Percentiles rank a stretch among this genome's conserved stretches.
phyloP scores from a whole-genome alignment of 2,888 invertebrate species.

The Geotrupes spiniger region DNA sequence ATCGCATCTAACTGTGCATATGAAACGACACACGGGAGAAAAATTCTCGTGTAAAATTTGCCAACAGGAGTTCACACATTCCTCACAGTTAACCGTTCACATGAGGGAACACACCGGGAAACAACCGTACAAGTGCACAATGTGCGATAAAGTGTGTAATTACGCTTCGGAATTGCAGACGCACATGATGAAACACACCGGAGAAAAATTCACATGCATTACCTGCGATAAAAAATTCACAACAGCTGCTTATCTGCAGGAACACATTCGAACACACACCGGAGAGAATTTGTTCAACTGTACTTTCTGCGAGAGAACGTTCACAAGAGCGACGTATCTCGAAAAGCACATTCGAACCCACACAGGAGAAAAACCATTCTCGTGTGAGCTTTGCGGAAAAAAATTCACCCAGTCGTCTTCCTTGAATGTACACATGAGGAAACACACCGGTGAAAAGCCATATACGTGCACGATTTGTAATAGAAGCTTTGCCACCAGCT shows the following conservation, averaged over 20 bases:
- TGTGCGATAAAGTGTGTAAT: conserved; percentile 46
- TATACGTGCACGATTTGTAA: conserved; percentile 43
- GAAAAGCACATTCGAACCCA: conserved; percentile 54
- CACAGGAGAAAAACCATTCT: conserved; percentile 50
- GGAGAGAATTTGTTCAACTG: conserved; percentile 51
- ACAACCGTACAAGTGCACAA: conserved; percentile 45
- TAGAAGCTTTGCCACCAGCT: conserved; percentile 43
- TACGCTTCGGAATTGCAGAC: conserved; percentile 43
- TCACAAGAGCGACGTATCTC: conserved; percentile 55
- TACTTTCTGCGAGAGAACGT: conserved; percentile 49
- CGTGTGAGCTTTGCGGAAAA: conserved; percentile 43
- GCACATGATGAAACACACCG: conserved; percentile 46
- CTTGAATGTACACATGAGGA: conserved; percentile 43
- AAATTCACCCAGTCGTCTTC: conserved; percentile 47
- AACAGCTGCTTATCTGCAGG: conserved; percentile 42
- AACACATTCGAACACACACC: conserved; percentile 41
- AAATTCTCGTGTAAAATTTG: conserved; percentile 46
- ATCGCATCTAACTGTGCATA: conserved; percentile 58
- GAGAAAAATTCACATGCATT: conserved; percentile 42
- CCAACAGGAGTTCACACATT: conserved; percentile 44
- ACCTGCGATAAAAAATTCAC: conserved; percentile 47
- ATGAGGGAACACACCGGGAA: conserved; percentile 48
- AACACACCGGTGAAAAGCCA: conserved; percentile 46
- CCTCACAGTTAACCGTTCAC: conserved; percentile 47
- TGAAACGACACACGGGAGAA: conserved; percentile 59